Evolutionary conservation across 2,797 vertebrate genomes (phyloP), one percentile per base, ranked within the genome.

Genomic region (Xenops minutus): DNA sequence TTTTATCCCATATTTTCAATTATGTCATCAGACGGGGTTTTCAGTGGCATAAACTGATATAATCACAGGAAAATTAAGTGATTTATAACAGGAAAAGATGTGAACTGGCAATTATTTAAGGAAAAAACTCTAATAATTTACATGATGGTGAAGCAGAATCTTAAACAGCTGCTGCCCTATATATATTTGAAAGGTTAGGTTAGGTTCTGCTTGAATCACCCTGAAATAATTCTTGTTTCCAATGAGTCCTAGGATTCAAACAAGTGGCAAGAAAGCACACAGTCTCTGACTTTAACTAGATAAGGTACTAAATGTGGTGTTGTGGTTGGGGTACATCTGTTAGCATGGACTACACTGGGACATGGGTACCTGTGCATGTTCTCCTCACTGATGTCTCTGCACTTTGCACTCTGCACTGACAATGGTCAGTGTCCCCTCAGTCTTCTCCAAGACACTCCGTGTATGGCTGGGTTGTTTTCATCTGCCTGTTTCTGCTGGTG

Each of bases 1-100:
- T 92, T 93, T 93, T 87, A 89, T 84, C 63, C 67, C 34, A 39
- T 88, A 82, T 94, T 95, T 93, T 63, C 67, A 93, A 67, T 89
- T 92, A 74, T 88, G 71, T 79, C 88, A 93, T 92, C 67, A 71
- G 37, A 61, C 22, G 51, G 71, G 71, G 90, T 90, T 95, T 90
- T 56, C 44, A 67, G 63, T 39, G 32, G 48, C 52, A 27, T 90
- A 63, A 94, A 66, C 59, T 63, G 80, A 76, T 48, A 85, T 55
- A 92, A 66, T 36, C 29, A 44, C n/a, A 52, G 43, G 41, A 59
- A 92, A 88, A 94, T 75, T 43, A 74, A 84, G 48, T 80, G 55
- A 72, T 87, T 92, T 93, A 44, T 69, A 85, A 43, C 63, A 89
- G 27, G 4, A 34, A 75, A 87, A 58, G 24, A 32, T 34, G 26